Conservation (phyloP, 2,888 invertebrate species). For the Calliscelio sp. region DNA sequence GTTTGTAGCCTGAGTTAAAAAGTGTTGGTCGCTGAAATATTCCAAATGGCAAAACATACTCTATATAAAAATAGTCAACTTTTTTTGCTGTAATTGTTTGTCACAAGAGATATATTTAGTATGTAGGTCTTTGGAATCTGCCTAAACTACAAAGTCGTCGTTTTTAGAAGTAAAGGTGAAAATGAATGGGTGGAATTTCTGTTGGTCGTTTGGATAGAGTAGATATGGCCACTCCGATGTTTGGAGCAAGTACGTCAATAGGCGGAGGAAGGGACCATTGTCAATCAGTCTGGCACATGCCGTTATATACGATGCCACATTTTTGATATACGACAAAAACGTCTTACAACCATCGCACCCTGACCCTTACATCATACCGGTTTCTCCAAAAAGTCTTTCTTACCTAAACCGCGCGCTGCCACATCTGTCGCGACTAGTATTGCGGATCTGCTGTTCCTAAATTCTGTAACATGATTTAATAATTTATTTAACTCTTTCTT, state of each 20-base stretch:
- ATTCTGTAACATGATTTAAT: constrained; percentile 83
- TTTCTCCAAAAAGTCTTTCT: constrained; percentile 79
- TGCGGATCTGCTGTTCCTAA: constrained; percentile 87
- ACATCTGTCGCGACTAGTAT: constrained; percentile 90
- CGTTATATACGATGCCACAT: constrained; percentile 86
- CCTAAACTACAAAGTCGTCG: too few relatives aligned
- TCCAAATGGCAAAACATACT: constrained; percentile 76
- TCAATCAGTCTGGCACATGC: constrained; percentile 86
- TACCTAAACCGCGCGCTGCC: constrained; percentile 89
- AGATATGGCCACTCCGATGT: too few relatives aligned
- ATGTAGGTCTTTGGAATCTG: too few relatives aligned
- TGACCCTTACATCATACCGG: constrained; percentile 85
- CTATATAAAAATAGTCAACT: constrained; percentile 1
- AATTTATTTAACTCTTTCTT: too few relatives aligned
- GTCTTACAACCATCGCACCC: constrained; percentile 86
- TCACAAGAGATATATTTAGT: too few relatives aligned
- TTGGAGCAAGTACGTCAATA: too few relatives aligned
- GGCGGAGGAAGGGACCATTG: constrained; percentile 81
- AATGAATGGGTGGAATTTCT: too few relatives aligned
- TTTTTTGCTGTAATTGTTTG: background rate
- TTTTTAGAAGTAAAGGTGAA: too few relatives aligned
- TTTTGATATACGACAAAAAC: constrained; percentile 77
- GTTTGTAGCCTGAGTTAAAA: constrained; percentile 75
- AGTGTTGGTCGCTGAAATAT: constrained; percentile 80
- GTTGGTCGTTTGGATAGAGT: too few relatives aligned